Evolutionary conservation across 2,797 vertebrate species (phyloP).

Genomic region (Melanotaenia trifasciata): DNA sequence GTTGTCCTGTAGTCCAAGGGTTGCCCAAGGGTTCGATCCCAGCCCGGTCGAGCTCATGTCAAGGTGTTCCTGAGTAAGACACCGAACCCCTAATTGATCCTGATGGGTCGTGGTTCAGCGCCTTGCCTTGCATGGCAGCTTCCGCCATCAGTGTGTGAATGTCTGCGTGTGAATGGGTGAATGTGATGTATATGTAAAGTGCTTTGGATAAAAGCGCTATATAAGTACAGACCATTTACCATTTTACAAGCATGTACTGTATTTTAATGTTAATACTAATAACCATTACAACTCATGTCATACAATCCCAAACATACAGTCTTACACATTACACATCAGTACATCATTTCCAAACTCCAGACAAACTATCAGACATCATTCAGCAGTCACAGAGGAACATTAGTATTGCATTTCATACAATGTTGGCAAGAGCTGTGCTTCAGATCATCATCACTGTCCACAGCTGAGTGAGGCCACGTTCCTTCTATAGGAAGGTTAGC

Average conservation of each 20-base stretch:
- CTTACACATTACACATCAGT: constrained; percentile 66
- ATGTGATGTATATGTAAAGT: no score
- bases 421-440: constrained; percentile 51
- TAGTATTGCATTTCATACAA: constrained; percentile 76
- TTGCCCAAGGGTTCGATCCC: no score
- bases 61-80: no score
- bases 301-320: constrained; percentile 77
- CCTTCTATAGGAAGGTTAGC: constrained; percentile 17
- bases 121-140: no score
- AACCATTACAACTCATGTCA: constrained; percentile 71
- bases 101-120: no score
- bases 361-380: constrained; percentile 69
- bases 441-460: constrained; percentile 42
- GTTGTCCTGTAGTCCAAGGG: no score
- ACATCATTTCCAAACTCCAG: constrained; percentile 59
- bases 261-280: constrained; percentile 79
- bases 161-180: no score
- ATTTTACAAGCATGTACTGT: constrained; percentile 64
- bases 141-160: no score
- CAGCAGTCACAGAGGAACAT: constrained; percentile 77
- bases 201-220: no score
- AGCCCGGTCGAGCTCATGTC: no score
- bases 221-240: no score
- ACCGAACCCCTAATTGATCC: no score
- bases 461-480: constrained; percentile 42